Evolutionary conservation across 1,140 invertebrate species (phyloP), one percentile per base, ranked within the genome.

Genomic region (Armadillidium nasatum): DNA sequence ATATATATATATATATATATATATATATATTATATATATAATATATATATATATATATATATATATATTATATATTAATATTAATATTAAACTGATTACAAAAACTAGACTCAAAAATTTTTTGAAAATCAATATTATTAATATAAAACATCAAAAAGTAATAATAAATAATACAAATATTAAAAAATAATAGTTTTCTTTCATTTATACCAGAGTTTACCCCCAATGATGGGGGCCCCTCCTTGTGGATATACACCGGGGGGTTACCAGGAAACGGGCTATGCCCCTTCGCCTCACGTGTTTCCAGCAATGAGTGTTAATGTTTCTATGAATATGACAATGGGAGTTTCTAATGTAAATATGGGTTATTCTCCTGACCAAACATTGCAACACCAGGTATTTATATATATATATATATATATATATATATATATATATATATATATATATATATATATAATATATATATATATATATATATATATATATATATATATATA

Each of bases 281-380:
- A 73, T 43, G 72, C 79, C 19, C 71, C 77, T 45, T 73, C 78
- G 22, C 76, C 67, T 9, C 73, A 76, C 77, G 80, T 83, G 78
- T 93, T 94, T 84, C 92, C 92, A 19, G 91, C 91, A 78, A 97
- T 97, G 94, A 94, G 93, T 82, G 94, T 97, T 76, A 97, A 97
- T 83, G 94, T 97, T 0, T 95, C 94, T 75, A 96, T 97, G 95
- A 96, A 95, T 84, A 97, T 97, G 95, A 97, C 95, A 21, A 96
- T 96, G 91, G 85, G 85, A 7, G 83, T 87, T 73, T 84, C 83
- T 22, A 80, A 80, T 33, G 79, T 80, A 15, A 81, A 67, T 79
- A 93, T 93, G 84, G 93, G 93, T 72, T 92, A 91, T 82, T 78
- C 88, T 50, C 83, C 84, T 85, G 83, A 83, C 86, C 77, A 73